These are phyloP conservation scores for Ornithorhynchus anatinus DNA, from an alignment of 2,113 vertebrate genomes.

Conservation along the genomic window DNA sequence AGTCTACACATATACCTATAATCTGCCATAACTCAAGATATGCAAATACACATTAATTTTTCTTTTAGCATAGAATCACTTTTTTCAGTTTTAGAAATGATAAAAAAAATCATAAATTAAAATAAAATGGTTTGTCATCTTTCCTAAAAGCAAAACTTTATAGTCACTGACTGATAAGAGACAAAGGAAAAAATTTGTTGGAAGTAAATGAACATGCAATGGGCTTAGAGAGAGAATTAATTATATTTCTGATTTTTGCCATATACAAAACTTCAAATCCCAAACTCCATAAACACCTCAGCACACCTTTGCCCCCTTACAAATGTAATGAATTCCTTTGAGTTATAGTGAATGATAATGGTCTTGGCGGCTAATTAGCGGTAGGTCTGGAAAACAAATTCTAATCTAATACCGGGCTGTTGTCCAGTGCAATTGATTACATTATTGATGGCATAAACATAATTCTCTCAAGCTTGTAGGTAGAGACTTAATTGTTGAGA, in stretches of 20 bases:
- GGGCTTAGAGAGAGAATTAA: constrained; percentile 12
- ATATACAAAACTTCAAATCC: background rate
- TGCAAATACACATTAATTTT: background rate
- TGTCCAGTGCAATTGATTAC: constrained; percentile 29
- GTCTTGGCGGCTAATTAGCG: constrained; percentile 20
- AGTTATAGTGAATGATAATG: background rate
- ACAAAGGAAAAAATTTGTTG: background rate
- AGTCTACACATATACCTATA: no score
- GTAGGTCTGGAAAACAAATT: constrained; percentile 35
- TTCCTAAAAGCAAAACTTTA: constrained; percentile 1
- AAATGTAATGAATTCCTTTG: constrained; percentile 13
- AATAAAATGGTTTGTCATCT: background rate
- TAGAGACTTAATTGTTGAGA: constrained; percentile 23
- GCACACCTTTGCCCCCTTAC: constrained; percentile 8
- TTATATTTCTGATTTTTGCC: constrained; percentile 24
- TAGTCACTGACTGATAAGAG: background rate
- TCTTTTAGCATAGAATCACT: background rate
- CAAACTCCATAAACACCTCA: background rate
- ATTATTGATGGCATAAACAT: constrained; percentile 38
- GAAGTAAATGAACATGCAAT: background rate
- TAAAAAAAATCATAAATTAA: background rate
- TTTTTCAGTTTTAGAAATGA: background rate
- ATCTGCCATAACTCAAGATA: no score
- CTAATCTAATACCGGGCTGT: background rate
- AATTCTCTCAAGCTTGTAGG: constrained; percentile 37